Percentiles rank a stretch among this genome's conserved stretches.
These are phyloP conservation scores for Coleophora deauratella DNA, from an alignment of 2,888 invertebrate species.

Conservation along the genomic window DNA sequence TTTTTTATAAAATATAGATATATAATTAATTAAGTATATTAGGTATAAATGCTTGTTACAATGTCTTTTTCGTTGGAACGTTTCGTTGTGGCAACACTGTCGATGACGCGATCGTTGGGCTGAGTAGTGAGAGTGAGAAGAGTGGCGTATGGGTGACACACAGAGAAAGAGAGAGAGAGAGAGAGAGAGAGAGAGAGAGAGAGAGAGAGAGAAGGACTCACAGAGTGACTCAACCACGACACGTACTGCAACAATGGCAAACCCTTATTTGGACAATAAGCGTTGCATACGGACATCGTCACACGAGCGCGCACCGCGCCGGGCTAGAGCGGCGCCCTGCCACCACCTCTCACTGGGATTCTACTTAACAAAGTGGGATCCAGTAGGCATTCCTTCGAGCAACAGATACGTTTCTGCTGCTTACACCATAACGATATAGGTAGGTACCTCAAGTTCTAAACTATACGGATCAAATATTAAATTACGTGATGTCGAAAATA, in stretches of 20 bases:
- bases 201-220: slow-evolving; percentile 15
- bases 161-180: not conserved
- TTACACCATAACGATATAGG: too few relatives aligned
- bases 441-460: too few relatives aligned
- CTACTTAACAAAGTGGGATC: too few relatives aligned
- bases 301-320: slow-evolving; percentile 20
- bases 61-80: slow-evolving; percentile 64
- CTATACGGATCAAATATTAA: too few relatives aligned
- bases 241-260: slow-evolving; percentile 70
- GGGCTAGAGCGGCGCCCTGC: not conserved
- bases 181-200: not conserved
- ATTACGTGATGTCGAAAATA: too few relatives aligned
- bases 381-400: too few relatives aligned
- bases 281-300: slow-evolving; percentile 71
- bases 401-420: too few relatives aligned
- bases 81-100: slow-evolving; percentile 55
- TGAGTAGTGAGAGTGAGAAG: too few relatives aligned
- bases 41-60: slow-evolving; percentile 65
- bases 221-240: slow-evolving; percentile 65
- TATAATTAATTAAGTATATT: slow-evolving; percentile 32
- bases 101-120: slow-evolving; percentile 21
- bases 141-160: too few relatives aligned
- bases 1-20: slow-evolving; percentile 60
- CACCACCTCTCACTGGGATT: too few relatives aligned
- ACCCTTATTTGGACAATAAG: slow-evolving; percentile 72